Percentiles rank a stretch among this genome's conserved stretches.
These are phyloP conservation scores for Augochlora pura DNA, from an alignment of 1,140 invertebrate species.

Conservation along the genomic window DNA sequence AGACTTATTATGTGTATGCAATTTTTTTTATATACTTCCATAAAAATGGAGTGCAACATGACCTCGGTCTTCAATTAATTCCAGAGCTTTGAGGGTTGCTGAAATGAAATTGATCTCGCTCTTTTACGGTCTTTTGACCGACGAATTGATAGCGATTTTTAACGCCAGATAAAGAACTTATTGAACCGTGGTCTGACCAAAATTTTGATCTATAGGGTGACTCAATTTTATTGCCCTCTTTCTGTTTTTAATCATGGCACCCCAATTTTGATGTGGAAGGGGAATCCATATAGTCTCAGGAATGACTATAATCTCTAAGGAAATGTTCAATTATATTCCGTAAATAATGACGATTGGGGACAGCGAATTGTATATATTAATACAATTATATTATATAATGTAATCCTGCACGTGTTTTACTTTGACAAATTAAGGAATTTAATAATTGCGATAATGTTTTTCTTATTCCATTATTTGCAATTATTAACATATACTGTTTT, in stretches of 20 bases:
- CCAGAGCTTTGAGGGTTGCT: neutral
- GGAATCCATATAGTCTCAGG: neutral
- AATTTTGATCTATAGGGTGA: neutral
- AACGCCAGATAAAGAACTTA: neutral
- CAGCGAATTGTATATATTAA: too few relatives aligned
- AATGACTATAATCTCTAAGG: neutral
- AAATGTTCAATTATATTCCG: too few relatives aligned
- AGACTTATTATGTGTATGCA: neutral
- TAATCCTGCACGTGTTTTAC: too few relatives aligned
- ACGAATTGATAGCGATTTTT: slow-evolving; percentile 7
- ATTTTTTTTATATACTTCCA: neutral
- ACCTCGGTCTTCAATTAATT: neutral
- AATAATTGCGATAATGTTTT: too few relatives aligned
- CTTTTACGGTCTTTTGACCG: neutral
- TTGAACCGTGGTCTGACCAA: neutral
- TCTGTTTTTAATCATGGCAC: neutral
- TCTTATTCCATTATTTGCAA: too few relatives aligned
- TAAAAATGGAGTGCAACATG: neutral
- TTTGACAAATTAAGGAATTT: too few relatives aligned
- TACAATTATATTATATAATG: too few relatives aligned
- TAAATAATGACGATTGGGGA: too few relatives aligned
- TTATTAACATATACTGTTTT: too few relatives aligned
- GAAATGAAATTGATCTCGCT: neutral
- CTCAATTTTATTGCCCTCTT: neutral
- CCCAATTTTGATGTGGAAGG: neutral